Percentiles rank a stretch among this genome's conserved stretches.
phyloP scores from a whole-genome alignment of 2,888 invertebrate species.

The Acleris holmiana region DNA sequence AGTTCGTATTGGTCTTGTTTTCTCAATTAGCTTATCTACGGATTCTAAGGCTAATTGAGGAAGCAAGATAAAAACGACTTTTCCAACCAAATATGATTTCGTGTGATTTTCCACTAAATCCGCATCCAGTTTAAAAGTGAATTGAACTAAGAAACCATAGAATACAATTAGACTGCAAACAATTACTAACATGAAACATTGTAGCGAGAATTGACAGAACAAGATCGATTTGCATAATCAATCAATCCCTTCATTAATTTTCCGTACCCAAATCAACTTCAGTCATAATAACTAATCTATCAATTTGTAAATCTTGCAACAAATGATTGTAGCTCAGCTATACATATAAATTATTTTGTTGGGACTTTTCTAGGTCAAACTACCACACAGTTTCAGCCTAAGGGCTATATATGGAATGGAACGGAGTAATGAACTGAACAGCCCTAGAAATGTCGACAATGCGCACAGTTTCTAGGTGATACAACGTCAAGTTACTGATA shows the following conservation, averaged over 20 bases:
- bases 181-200: background rate
- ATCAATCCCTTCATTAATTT: conserved; percentile 6
- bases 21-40: too few relatives aligned
- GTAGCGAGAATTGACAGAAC: background rate
- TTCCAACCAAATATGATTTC: too few relatives aligned
- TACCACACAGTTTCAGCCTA: background rate
- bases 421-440: background rate
- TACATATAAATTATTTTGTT: conserved; percentile 3
- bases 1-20: too few relatives aligned
- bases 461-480: background rate
- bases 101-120: too few relatives aligned
- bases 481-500: background rate
- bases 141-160: background rate
- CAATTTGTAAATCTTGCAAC: background rate
- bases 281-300: conserved; percentile 2
- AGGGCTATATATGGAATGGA: background rate
- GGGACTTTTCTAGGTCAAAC: background rate
- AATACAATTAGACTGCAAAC: background rate
- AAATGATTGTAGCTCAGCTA: background rate
- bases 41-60: too few relatives aligned
- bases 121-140: too few relatives aligned
- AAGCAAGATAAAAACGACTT: too few relatives aligned
- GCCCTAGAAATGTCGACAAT: background rate
- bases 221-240: conserved; percentile 4
- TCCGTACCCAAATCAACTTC: background rate